These are phyloP conservation scores for Siniperca chuatsi DNA, from an alignment of 2,113 vertebrate genomes.

Conservation along the genomic window DNA sequence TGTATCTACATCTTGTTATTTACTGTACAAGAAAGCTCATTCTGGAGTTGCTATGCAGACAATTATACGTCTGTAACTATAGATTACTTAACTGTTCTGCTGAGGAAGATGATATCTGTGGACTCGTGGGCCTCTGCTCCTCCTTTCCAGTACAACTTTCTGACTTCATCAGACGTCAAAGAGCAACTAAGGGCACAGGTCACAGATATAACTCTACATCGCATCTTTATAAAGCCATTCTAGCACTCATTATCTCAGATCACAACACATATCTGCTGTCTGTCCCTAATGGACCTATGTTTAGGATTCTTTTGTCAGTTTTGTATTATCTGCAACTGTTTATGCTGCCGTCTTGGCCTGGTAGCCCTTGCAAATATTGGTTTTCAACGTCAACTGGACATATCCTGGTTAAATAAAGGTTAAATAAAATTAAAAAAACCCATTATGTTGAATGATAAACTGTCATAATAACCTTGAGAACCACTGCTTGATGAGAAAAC, in stretches of 20 bases:
- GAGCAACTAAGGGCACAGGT: slow-evolving; percentile 83
- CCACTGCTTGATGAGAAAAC: not conserved
- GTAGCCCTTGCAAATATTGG: too few species aligned
- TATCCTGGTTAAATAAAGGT: too few species aligned
- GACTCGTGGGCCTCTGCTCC: slow-evolving; percentile 92
- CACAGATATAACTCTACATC: not conserved
- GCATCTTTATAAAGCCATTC: not conserved
- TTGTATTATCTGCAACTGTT: not conserved
- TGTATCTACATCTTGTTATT: not conserved
- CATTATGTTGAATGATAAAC: too few species aligned
- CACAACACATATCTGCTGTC: not conserved
- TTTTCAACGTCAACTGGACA: too few species aligned
- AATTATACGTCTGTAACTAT: not conserved
- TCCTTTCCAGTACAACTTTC: slow-evolving; percentile 85
- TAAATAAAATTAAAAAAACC: too few species aligned
- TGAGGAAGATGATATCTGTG: slow-evolving; percentile 88
- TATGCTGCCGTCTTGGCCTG: not conserved
- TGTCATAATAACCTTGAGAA: not conserved
- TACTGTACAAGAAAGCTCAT: not conserved
- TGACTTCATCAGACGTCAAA: slow-evolving; percentile 87
- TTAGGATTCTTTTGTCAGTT: not conserved
- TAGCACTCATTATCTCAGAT: not conserved
- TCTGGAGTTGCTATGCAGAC: not conserved
- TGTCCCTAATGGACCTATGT: not conserved
- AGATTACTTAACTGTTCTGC: slow-evolving; percentile 77